Conservation (phyloP, 2,888 invertebrate genomes). For the Heliconius ismenius region DNA sequence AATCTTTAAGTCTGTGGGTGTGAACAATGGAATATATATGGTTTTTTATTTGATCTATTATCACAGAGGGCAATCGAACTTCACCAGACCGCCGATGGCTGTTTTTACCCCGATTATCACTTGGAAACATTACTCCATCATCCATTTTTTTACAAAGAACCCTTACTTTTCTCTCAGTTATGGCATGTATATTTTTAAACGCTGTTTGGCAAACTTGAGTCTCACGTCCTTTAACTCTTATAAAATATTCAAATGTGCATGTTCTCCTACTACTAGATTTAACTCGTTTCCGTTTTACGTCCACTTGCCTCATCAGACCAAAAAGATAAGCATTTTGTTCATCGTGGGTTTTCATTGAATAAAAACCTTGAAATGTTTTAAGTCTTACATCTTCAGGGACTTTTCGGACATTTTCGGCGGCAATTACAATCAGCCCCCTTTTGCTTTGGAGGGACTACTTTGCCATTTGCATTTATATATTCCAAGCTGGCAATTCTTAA, state of each 20-base stretch:
- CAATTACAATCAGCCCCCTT: slow-evolving; percentile 81
- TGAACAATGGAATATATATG: slow-evolving; percentile 80
- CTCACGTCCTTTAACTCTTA: slow-evolving; percentile 79
- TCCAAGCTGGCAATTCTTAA: slow-evolving; percentile 79
- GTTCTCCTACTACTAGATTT: slow-evolving; percentile 79
- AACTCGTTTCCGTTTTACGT: slow-evolving; percentile 81
- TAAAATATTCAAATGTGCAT: slow-evolving; percentile 81
- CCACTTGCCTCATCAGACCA: slow-evolving; percentile 81
- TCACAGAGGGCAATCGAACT: slow-evolving; percentile 73
- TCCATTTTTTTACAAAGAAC: slow-evolving; percentile 83
- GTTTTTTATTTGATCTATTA: slow-evolving; percentile 79
- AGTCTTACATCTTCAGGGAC: slow-evolving; percentile 76
- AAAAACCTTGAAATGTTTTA: slow-evolving; percentile 81
- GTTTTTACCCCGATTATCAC: slow-evolving; percentile 81
- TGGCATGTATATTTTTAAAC: slow-evolving; percentile 82
- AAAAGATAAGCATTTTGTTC: slow-evolving; percentile 83
- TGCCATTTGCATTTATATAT: slow-evolving; percentile 82
- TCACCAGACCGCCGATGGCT: slow-evolving; percentile 78
- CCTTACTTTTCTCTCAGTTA: slow-evolving; percentile 81
- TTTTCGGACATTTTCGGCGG: slow-evolving; percentile 75
- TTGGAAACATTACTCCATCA: slow-evolving; percentile 82
- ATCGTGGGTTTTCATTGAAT: slow-evolving; percentile 81
- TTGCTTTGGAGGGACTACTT: slow-evolving; percentile 79
- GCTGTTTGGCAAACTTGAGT: slow-evolving; percentile 82
- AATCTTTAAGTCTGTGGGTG: slow-evolving; percentile 77